Evolutionary conservation across 2,888 invertebrate species (phyloP).

Genomic region (Drosophila incognita): DNA sequence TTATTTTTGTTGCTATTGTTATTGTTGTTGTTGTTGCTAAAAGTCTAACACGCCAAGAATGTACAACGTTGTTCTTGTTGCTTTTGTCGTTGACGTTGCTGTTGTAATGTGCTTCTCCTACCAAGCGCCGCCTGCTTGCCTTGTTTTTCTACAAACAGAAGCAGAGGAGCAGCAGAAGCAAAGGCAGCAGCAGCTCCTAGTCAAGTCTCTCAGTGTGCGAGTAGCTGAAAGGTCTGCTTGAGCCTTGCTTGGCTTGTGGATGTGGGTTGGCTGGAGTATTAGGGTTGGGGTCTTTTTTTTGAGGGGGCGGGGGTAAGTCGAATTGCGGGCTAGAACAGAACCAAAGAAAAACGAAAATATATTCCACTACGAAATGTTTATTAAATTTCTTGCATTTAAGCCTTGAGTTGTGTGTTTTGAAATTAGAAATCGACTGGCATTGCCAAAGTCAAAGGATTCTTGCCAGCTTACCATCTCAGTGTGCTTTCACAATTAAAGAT

Average conservation of each 20-base stretch:
- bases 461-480: conserved; percentile 4
- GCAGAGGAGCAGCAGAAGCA: conserved; percentile 36
- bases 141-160: conserved; percentile 75
- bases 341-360: conserved; percentile 57
- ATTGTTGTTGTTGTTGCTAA: conserved; percentile 48
- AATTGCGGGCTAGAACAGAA: conserved; percentile 29
- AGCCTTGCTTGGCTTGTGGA: conserved; percentile 45
- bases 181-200: conserved; percentile 46
- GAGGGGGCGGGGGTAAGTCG: neutral
- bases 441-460: conserved; percentile 42
- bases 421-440: conserved; percentile 57
- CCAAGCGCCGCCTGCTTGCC: conserved; percentile 50
- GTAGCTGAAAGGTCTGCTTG: conserved; percentile 42
- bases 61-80: conserved; percentile 70
- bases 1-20: conserved; percentile 20
- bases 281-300: neutral
- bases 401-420: conserved; percentile 56
- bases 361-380: conserved; percentile 76
- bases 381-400: conserved; percentile 80
- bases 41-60: conserved; percentile 80
- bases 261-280: conserved; percentile 28
- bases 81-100: conserved; percentile 42
- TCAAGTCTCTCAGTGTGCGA: conserved; percentile 49
- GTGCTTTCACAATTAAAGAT: conserved; percentile 36
- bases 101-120: conserved; percentile 68